Percentiles rank a stretch among this genome's conserved stretches.
Conservation (phyloP, 1,140 invertebrate genomes). For the Subanguina moxae region DNA sequence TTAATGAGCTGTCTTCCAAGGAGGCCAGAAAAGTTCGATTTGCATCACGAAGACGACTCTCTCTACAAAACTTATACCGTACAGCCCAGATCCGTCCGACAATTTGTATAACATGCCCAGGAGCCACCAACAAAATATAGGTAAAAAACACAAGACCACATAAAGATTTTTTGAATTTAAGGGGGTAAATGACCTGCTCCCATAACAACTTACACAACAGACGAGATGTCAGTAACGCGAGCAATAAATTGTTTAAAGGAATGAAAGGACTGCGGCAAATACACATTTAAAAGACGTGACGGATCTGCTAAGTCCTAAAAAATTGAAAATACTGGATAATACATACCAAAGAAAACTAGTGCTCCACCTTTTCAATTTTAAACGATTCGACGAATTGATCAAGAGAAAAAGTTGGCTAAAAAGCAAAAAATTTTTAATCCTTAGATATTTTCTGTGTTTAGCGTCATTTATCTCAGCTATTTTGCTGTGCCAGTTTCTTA, state of each 20-base stretch:
- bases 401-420: background rate
- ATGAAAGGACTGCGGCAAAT: constrained; percentile 30
- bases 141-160: constrained; percentile 3
- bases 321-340: constrained; percentile 17
- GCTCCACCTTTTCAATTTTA: background rate
- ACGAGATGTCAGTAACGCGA: constrained; percentile 48
- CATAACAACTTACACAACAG: constrained; percentile 38
- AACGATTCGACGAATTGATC: constrained; percentile 1
- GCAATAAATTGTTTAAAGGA: constrained; percentile 50
- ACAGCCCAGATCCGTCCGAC: too few species aligned
- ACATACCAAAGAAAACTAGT: too few species aligned
- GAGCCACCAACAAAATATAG: too few species aligned
- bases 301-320: constrained; percentile 30
- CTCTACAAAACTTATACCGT: too few species aligned
- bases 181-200: background rate
- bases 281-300: constrained; percentile 40
- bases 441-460: too few species aligned
- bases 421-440: background rate
- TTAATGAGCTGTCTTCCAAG: constrained; percentile 34
- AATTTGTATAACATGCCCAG: too few species aligned
- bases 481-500: too few species aligned
- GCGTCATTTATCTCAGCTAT: too few species aligned
- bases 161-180: constrained; percentile 8
- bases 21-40: constrained; percentile 49
- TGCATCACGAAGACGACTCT: constrained; percentile 38